phyloP scores from a whole-genome alignment of 1,140 invertebrate genomes.

The Scaptomyza pallida region DNA sequence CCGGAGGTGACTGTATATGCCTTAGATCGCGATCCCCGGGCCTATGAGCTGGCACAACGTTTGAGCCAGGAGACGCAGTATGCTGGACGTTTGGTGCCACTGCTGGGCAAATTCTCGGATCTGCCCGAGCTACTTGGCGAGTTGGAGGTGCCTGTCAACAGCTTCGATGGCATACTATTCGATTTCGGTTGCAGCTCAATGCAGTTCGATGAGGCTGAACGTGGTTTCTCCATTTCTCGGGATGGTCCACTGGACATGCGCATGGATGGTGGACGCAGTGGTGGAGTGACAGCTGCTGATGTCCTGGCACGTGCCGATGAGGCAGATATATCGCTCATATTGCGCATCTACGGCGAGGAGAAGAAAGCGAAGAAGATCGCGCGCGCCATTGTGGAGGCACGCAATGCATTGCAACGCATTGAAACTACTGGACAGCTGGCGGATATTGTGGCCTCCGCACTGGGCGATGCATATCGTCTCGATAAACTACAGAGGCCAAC shows the following conservation, averaged over 20 bases:
- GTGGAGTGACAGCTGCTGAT: constrained; percentile 92
- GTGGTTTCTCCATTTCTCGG: constrained; percentile 94
- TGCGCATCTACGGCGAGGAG: constrained; percentile 96
- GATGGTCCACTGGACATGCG: constrained; percentile 97
- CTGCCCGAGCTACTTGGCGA: constrained; percentile 88
- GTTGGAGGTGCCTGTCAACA: constrained; percentile 86
- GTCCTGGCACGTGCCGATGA: constrained; percentile 92
- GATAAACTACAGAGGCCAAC: constrained; percentile 91
- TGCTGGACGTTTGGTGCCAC: constrained; percentile 89
- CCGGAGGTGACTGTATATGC: constrained; percentile 89
- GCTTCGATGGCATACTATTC: constrained; percentile 94
- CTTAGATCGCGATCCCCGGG: constrained; percentile 94
- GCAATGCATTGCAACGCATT: constrained; percentile 91
- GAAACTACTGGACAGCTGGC: constrained; percentile 93
- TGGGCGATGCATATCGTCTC: constrained; percentile 84
- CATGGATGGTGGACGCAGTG: constrained; percentile 92
- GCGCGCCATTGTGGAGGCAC: constrained; percentile 93
- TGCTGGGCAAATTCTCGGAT: constrained; percentile 95
- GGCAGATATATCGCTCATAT: constrained; percentile 91
- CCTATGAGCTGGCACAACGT: constrained; percentile 88
- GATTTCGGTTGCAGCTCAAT: constrained; percentile 98
- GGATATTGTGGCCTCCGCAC: constrained; percentile 88
- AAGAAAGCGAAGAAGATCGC: constrained; percentile 94
- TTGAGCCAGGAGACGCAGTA: constrained; percentile 86
- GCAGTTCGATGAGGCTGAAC: constrained; percentile 92